Base-by-base conservation (phyloP, 2,113 vertebrate genomes). In the Bothrops jararaca region DNA sequence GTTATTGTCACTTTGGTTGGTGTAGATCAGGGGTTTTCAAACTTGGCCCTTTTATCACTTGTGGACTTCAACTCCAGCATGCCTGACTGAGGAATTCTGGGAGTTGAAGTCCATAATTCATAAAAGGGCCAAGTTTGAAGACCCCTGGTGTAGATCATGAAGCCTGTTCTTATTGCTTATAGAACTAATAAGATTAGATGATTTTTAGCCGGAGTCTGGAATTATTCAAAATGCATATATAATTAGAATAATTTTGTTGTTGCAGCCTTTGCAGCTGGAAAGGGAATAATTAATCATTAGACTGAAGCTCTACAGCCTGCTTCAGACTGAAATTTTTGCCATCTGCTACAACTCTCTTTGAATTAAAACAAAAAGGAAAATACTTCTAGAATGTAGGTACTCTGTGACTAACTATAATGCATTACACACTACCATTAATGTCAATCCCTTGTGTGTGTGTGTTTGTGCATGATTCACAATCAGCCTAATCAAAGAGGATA, bases 281-380 rank as follows among this genome's bases (percentile, higher is more conserved):
- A 64, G 87, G 3, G 74, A 93, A 53, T 3, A 90, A 93, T 95
- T 95, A 94, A 95, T 97, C 93, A 96, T 7, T n/a, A 92, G 93
- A 57, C 85, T 22, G 22, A 89, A 94, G 89, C 94, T 94, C 91
- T 94, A 10, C 92, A 90, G 93, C 93, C 93, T 95, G 88, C 90
- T 50, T 95, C 89, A 95, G 87, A 95, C 92, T 88, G 69, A 94
- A 23, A 93, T 93, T 95, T 94, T 94, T 54, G 54, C 94, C 91
- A 92, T 95, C 95, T 96, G 92, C 93, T 95, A 91, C 86, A 96
- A 95, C 91, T 18, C 42, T 88, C 74, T 85, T 94, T 91, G 95
- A 90, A 94, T 56, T 87, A 93, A 93, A 94, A 95, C 90, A 95
- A 12, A 64, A 90, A 50, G 10, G 56, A 88, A 91, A 93, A 88